Base-by-base conservation (phyloP, 2,888 invertebrate genomes). In the Epinotia ramella region DNA sequence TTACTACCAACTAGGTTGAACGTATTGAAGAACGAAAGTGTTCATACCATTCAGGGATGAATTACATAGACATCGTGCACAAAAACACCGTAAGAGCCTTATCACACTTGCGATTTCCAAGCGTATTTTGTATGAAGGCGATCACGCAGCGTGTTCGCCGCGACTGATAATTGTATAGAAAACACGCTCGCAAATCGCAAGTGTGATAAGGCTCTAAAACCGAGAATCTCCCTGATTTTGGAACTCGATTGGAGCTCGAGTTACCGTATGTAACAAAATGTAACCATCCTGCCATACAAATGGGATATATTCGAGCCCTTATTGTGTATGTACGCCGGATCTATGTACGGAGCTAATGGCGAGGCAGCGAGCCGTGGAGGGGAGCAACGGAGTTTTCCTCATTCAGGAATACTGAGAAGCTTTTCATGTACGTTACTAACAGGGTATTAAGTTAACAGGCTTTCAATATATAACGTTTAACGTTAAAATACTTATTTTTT, bases 301-400 rank as follows among this genome's bases (percentile, higher is more conserved):
- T 24, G 20, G 64, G 16, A 49, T 20, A 63, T 12, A 12, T 16
- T 59, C 5, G 44, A 57, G 57, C 53, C 11, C 18, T 28, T 18
- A 56, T 33, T 49, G 66, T 24, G n/a, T 68, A 59, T 68, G 59
- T 59, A 24, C 16, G 16, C 24, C 33, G 66, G n/a, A 53, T 49
- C 9, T 49, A 12, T 46, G 16, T 44, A 59, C 59, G 46, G n/a
- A 24, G 69, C 44, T 68, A 68, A 68, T 59, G 68, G 67, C 24
- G 44, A 68, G 59, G 60, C 46, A 28, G 24, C 59, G 44, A 20
- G 46, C 44, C 69, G 59, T n/a, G 40, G 40, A 20, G 13, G 24
- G 4, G 18, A 12, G 33, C 18, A 4, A 18, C 69, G n/a, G 12
- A 60, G 44, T 60, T 69, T 69, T 69, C 69, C 69, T 60, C 18